Percentiles rank a stretch among this genome's conserved stretches.
phyloP scores from a whole-genome alignment of 2,113 vertebrate species.

The Diadophis punctatus region DNA sequence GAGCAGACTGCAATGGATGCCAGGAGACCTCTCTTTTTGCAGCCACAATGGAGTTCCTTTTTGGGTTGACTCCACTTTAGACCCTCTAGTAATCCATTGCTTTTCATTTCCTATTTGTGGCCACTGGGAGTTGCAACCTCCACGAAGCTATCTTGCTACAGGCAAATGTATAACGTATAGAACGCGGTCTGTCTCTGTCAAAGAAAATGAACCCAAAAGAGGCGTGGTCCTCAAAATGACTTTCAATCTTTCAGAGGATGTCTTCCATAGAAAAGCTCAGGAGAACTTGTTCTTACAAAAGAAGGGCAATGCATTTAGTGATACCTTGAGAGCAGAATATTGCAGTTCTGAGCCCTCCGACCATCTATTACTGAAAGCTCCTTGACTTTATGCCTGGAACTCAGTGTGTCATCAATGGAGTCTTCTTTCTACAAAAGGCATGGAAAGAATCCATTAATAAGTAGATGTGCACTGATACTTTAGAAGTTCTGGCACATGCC shows the following conservation, averaged over 20 bases:
- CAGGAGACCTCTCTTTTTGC: neutral
- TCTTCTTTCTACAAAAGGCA: constrained; percentile 88
- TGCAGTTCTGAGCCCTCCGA: constrained; percentile 96
- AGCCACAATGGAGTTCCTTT: neutral
- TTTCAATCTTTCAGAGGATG: neutral
- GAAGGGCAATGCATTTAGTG: neutral
- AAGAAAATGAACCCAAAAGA: neutral
- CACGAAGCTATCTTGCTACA: neutral
- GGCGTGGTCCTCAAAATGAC: neutral
- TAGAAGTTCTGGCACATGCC: constrained; percentile 41
- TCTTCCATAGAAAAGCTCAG: neutral
- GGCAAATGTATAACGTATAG: neutral
- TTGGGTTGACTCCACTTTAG: neutral
- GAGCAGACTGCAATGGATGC: neutral
- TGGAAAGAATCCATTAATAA: constrained; percentile 55
- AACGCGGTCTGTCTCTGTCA: neutral
- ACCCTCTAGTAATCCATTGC: neutral
- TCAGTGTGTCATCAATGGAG: constrained; percentile 82
- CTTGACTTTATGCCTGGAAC: constrained; percentile 90
- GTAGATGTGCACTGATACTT: constrained; percentile 31
- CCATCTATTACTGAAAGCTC: constrained; percentile 97
- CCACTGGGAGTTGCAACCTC: neutral
- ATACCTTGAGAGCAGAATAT: constrained; percentile 96
- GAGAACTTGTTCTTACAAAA: neutral
- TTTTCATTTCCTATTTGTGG: neutral